These are phyloP conservation scores for Agonopterix alstromeriana DNA, from an alignment of 2,888 invertebrate genomes.

Conservation along the genomic window DNA sequence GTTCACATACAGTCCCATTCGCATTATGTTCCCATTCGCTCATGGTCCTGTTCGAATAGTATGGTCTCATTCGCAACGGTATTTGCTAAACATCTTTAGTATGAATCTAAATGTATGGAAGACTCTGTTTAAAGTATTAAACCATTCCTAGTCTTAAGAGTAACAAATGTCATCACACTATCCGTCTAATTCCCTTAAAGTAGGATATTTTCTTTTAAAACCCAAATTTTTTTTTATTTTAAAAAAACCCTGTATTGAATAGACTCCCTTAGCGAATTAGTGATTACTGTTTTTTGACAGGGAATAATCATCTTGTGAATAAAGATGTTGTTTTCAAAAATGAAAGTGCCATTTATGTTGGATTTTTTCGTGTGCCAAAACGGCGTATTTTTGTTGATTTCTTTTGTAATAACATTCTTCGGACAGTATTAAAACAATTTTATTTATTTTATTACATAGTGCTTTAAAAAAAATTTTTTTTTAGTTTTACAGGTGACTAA, in stretches of 20 bases:
- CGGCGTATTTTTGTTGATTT: too few relatives aligned
- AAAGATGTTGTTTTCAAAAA: too few relatives aligned
- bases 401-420: too few relatives aligned
- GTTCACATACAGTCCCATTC: too few relatives aligned
- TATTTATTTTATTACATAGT: neutral
- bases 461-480: too few relatives aligned
- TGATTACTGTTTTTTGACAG: conserved; percentile 38
- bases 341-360: too few relatives aligned
- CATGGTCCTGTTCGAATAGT: too few relatives aligned
- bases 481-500: conserved; percentile 13
- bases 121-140: conserved; percentile 4
- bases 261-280: conserved; percentile 70
- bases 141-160: conserved; percentile 34
- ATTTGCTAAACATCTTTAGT: too few relatives aligned
- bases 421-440: too few relatives aligned
- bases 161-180: conserved; percentile 31
- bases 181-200: conserved; percentile 39
- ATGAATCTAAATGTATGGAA: conserved; percentile 9
- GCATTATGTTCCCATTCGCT: too few relatives aligned
- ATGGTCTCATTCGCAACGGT: neutral
- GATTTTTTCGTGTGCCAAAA: too few relatives aligned
- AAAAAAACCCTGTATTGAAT: conserved; percentile 62
- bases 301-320: conserved; percentile 26
- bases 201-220: conserved; percentile 17
- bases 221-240: conserved; percentile 21